These are phyloP conservation scores for Gasteruption jaculator DNA, from an alignment of 2,888 invertebrate genomes.

Conservation along the genomic window DNA sequence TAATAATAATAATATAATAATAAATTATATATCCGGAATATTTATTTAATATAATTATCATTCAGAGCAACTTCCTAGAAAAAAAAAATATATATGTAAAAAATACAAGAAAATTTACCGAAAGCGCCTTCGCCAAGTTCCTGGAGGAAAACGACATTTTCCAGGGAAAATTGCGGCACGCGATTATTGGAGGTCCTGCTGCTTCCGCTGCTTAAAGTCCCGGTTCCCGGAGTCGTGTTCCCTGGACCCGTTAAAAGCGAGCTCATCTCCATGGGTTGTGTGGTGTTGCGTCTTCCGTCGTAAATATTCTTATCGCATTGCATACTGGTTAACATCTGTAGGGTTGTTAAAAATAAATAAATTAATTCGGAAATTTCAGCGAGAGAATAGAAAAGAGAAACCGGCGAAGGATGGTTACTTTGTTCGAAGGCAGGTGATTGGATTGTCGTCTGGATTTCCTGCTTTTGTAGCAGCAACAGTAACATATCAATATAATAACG, in stretches of 20 bases:
- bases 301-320: slow-evolving; percentile 71
- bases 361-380: too few species aligned
- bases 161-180: slow-evolving; percentile 81
- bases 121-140: slow-evolving; percentile 96
- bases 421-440: slow-evolving; percentile 45
- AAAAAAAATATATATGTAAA: too few species aligned
- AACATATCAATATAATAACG: slow-evolving; percentile 56
- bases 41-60: too few species aligned
- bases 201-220: slow-evolving; percentile 53
- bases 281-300: slow-evolving; percentile 68
- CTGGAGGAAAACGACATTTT: slow-evolving; percentile 81
- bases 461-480: slow-evolving; percentile 59
- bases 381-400: too few species aligned
- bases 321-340: slow-evolving; percentile 44
- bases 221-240: slow-evolving; percentile 54
- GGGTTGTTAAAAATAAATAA: slow-evolving; percentile 1
- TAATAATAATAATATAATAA: slow-evolving; percentile 1
- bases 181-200: slow-evolving; percentile 55
- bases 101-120: too few species aligned
- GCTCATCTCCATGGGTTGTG: slow-evolving; percentile 80
- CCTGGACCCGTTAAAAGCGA: slow-evolving; percentile 63
- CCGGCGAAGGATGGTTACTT: slow-evolving; percentile 40
- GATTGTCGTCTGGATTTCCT: slow-evolving; percentile 42
- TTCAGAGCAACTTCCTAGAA: too few species aligned
- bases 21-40: slow-evolving; percentile 8